Conservation (phyloP, 2,888 invertebrate genomes). For the Melieria crassipennis region DNA sequence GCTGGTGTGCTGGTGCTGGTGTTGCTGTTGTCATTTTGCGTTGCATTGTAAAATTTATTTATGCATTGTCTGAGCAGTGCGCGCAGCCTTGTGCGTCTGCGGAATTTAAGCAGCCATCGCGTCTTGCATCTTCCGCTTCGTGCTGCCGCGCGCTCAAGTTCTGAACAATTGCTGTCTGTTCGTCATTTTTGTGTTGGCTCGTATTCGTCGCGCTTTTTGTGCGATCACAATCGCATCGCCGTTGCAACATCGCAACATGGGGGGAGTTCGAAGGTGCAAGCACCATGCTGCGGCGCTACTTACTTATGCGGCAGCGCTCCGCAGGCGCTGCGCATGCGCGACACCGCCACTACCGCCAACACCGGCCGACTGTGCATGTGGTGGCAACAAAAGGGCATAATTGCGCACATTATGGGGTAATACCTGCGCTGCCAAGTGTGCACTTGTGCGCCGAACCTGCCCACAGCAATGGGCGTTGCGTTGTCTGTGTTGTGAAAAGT, state of each 20-base stretch:
- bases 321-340: too few relatives aligned
- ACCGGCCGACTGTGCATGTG: background rate
- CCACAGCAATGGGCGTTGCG: too few relatives aligned
- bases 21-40: background rate
- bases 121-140: too few relatives aligned
- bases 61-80: conserved; percentile 18
- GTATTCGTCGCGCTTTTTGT: conserved; percentile 3
- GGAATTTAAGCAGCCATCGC: too few relatives aligned
- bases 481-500: too few relatives aligned
- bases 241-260: conserved; percentile 22
- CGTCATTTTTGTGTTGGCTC: background rate
- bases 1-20: conserved; percentile 7
- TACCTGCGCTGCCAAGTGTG: background rate
- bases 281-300: conserved; percentile 61
- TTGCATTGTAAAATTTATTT: conserved; percentile 25
- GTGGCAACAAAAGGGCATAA: conserved; percentile 1
- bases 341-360: too few relatives aligned
- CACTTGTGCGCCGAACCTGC: too few relatives aligned
- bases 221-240: conserved; percentile 20
- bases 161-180: too few relatives aligned
- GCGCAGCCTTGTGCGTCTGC: too few relatives aligned
- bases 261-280: conserved; percentile 33
- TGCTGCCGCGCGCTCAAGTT: too few relatives aligned
- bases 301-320: conserved; percentile 42
- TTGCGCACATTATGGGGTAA: conserved; percentile 12